Percentiles rank a stretch among this genome's conserved stretches.
Evolutionary conservation across 2,888 invertebrate genomes (phyloP).

Genomic region (Volucella inanis): DNA sequence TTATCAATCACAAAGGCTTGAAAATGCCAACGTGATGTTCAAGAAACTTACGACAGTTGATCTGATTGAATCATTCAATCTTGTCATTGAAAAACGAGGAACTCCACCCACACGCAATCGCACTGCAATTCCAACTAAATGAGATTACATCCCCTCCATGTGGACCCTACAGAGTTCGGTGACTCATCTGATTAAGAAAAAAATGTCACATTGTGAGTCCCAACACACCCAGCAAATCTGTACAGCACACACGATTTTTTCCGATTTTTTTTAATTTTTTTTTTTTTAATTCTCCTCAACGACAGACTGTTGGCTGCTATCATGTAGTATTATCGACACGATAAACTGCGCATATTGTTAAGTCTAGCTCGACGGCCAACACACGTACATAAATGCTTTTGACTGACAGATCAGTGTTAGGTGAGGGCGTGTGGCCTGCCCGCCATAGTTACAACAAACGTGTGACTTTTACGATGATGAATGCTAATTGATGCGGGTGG

Average conservation of each 20-base stretch:
- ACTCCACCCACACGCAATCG: slow-evolving; percentile 28
- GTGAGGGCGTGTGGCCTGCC: slow-evolving; percentile 55
- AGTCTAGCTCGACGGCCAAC: slow-evolving; percentile 9
- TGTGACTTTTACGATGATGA: slow-evolving; percentile 33
- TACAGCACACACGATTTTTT: background rate
- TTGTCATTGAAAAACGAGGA: slow-evolving; percentile 16
- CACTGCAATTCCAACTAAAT: slow-evolving; percentile 10
- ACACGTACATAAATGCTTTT: slow-evolving; percentile 45
- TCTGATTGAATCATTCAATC: slow-evolving; percentile 26
- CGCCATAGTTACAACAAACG: slow-evolving; percentile 22
- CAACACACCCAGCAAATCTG: slow-evolving; percentile 38
- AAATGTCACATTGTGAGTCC: slow-evolving; percentile 19
- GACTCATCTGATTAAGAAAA: slow-evolving; percentile 41
- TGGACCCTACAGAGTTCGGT: slow-evolving; percentile 2
- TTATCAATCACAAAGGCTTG: slow-evolving; percentile 5
- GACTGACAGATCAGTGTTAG: slow-evolving; percentile 58
- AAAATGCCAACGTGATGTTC: background rate
- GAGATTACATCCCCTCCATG: background rate
- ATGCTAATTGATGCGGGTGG: slow-evolving; percentile 33
- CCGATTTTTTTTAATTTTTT: background rate
- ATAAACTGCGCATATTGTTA: slow-evolving; percentile 63
- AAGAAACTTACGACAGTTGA: slow-evolving; percentile 6
- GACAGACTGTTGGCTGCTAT: slow-evolving; percentile 19
- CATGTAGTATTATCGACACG: slow-evolving; percentile 38
- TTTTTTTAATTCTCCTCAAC: slow-evolving; percentile 19